Evolutionary conservation across 2,797 vertebrate species (phyloP).

Genomic region (Danio kyathit): DNA sequence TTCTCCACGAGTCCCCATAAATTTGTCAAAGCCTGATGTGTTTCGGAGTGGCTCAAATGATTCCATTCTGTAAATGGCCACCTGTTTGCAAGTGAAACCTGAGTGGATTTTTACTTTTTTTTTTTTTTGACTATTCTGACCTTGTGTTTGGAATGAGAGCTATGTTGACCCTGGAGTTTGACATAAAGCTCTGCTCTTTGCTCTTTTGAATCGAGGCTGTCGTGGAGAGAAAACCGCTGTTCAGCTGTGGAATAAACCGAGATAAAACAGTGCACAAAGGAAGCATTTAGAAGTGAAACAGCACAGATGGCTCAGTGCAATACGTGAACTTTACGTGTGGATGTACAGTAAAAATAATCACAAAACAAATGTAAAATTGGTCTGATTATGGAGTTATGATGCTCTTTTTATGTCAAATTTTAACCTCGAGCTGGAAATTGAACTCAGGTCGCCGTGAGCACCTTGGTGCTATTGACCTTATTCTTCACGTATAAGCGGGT

Average conservation of each 20-base stretch:
- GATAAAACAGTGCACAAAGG: background rate
- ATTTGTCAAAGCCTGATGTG: conserved; percentile 41
- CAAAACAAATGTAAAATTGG: background rate
- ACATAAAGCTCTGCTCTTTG: conserved; percentile 28
- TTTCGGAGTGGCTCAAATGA: conserved; percentile 33
- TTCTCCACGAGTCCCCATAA: conserved; percentile 45
- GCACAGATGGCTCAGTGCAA: conserved; percentile 15
- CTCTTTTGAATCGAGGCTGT: conserved; percentile 13
- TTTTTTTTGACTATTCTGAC: background rate
- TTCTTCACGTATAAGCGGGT: too few relatives aligned
- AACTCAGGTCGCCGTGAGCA: too few relatives aligned
- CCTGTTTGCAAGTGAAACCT: conserved; percentile 36
- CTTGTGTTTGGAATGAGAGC: conserved; percentile 21
- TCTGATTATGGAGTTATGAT: background rate
- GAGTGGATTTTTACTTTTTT: background rate
- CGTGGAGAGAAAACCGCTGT: background rate
- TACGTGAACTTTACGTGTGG: background rate
- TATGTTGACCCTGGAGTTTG: conserved; percentile 22
- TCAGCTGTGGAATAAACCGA: conserved; percentile 3
- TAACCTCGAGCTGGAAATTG: too few relatives aligned
- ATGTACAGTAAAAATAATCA: background rate
- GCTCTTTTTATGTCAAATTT: background rate
- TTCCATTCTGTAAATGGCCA: conserved; percentile 43
- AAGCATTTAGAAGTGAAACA: conserved; percentile 3
- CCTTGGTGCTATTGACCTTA: too few relatives aligned